Evolutionary conservation across 2,797 vertebrate genomes (phyloP).

Genomic region (Babyrousa celebensis): DNA sequence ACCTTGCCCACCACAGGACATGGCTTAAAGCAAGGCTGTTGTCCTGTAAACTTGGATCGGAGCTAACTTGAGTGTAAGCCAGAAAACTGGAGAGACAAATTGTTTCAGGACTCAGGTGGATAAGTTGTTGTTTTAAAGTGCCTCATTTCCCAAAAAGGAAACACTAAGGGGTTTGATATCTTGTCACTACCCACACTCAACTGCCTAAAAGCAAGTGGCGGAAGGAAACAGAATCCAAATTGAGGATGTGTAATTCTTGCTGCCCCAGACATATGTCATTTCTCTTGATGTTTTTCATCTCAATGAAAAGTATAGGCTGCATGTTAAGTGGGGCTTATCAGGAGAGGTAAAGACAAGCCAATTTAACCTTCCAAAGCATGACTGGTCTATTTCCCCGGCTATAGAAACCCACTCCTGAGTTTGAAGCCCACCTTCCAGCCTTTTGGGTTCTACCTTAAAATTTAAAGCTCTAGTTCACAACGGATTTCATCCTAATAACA

Average conservation of each 20-base stretch:
- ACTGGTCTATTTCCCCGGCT: slow-evolving; percentile 82
- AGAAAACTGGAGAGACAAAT: slow-evolving; percentile 77
- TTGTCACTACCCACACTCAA: slow-evolving; percentile 58
- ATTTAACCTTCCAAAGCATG: slow-evolving; percentile 82
- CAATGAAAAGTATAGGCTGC: slow-evolving; percentile 78
- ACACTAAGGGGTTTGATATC: slow-evolving; percentile 74
- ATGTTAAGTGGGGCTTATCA: slow-evolving; percentile 83
- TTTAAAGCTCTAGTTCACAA: slow-evolving; percentile 78
- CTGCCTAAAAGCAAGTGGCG: slow-evolving; percentile 63
- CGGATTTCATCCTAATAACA: slow-evolving; percentile 67
- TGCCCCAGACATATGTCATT: slow-evolving; percentile 64
- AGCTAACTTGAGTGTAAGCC: slow-evolving; percentile 63
- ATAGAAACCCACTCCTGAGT: slow-evolving; percentile 84
- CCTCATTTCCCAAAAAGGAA: slow-evolving; percentile 86
- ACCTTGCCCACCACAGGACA: slow-evolving; percentile 75
- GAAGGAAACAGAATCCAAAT: slow-evolving; percentile 63
- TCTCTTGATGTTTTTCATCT: slow-evolving; percentile 36
- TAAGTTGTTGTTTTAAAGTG: slow-evolving; percentile 66
- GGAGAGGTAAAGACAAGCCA: slow-evolving; percentile 86
- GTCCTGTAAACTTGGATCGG: slow-evolving; percentile 75
- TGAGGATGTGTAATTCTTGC: slow-evolving; percentile 66
- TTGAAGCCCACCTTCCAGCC: slow-evolving; percentile 85
- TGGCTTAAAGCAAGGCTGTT: slow-evolving; percentile 79
- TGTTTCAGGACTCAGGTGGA: slow-evolving; percentile 79
- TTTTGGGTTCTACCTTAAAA: slow-evolving; percentile 75